These are phyloP conservation scores for Astropecten irregularis DNA, from an alignment of 53 echinoderm and acorn worm species.

Conservation along the genomic window DNA sequence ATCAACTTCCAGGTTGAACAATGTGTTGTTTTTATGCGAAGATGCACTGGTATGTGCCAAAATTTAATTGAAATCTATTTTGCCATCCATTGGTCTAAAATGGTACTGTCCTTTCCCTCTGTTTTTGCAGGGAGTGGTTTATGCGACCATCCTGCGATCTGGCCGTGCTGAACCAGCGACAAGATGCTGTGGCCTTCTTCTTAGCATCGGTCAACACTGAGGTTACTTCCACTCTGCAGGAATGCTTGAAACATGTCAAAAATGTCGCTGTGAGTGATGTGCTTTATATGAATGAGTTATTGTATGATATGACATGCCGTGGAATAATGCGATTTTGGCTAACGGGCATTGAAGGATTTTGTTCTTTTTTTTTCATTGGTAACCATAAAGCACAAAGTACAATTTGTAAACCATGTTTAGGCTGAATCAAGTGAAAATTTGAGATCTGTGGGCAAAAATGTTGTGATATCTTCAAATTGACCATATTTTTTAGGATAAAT, in stretches of 20 bases:
- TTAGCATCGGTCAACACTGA: constrained; percentile 79
- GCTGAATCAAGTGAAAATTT: too few relatives aligned
- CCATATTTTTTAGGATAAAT: too few relatives aligned
- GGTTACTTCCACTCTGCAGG: constrained; percentile 76
- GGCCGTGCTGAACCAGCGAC: constrained; percentile 64
- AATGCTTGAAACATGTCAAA: constrained; percentile 82
- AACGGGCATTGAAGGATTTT: too few relatives aligned
- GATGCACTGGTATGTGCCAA: neutral
- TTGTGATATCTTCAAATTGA: too few relatives aligned
- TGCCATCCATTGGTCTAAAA: neutral
- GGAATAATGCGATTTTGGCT: too few relatives aligned
- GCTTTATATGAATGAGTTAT: too few relatives aligned
- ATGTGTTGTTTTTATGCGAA: too few relatives aligned
- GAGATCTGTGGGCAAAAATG: too few relatives aligned
- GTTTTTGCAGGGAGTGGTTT: constrained; percentile 96
- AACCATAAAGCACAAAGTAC: neutral
- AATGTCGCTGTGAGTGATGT: constrained; percentile 91
- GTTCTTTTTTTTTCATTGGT: neutral
- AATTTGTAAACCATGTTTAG: neutral
- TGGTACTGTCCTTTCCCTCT: too few relatives aligned
- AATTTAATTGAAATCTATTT: neutral
- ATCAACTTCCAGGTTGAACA: too few relatives aligned
- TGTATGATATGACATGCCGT: too few relatives aligned
- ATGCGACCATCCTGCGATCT: constrained; percentile 86
- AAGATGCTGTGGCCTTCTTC: constrained; percentile 87